These are phyloP conservation scores for Hybognathus amarus DNA, from an alignment of 2,797 vertebrate genomes.

Conservation along the genomic window DNA sequence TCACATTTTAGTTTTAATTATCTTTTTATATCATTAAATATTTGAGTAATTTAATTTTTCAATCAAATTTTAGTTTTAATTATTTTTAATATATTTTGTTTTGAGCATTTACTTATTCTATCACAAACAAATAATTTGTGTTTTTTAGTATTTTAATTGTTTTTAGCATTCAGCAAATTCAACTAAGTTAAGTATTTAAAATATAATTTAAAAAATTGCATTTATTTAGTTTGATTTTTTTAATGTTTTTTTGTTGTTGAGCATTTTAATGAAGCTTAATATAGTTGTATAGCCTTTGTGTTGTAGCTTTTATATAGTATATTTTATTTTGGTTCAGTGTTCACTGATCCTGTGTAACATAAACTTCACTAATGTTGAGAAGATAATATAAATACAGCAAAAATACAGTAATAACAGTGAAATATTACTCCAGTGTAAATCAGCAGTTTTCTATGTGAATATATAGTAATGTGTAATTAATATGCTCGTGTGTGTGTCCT, in stretches of 20 bases:
- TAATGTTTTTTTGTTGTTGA: no score
- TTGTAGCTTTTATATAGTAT: no score
- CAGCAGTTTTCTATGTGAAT: not conserved
- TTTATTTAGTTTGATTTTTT: no score
- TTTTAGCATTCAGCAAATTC: not conserved
- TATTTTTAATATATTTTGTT: no score
- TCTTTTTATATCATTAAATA: not conserved
- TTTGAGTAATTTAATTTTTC: no score
- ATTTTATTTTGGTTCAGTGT: not conserved
- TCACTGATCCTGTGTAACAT: not conserved
- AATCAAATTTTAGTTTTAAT: no score
- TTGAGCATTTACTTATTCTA: not conserved
- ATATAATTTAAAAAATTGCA: no score
- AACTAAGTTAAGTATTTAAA: not conserved
- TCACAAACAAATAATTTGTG: no score
- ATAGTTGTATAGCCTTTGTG: no score
- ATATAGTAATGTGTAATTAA: not conserved
- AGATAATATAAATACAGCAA: no score
- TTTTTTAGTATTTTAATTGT: no score
- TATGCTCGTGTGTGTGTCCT: not conserved
- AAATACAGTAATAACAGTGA: not conserved
- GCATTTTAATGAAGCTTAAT: not conserved
- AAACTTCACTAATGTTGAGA: not conserved
- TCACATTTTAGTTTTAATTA: no score
- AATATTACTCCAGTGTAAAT: not conserved